Percentiles rank a stretch among this genome's conserved stretches.
Evolutionary conservation across 2,113 vertebrate genomes (phyloP).

Genomic region (Morone saxatilis): DNA sequence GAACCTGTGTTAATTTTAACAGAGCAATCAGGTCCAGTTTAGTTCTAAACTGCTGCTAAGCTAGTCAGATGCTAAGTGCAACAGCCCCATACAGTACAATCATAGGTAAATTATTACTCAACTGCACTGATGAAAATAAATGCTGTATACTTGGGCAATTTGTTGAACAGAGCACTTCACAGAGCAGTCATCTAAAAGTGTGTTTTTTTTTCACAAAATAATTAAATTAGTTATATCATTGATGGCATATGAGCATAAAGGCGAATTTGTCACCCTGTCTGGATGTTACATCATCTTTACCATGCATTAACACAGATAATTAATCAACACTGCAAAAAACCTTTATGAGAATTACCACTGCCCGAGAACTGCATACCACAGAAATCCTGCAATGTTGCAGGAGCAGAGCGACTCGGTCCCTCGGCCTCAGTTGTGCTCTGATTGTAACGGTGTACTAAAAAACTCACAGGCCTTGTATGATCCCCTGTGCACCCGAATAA

Average conservation of each 20-base stretch:
- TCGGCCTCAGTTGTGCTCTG: slow-evolving; percentile 16
- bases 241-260: neutral
- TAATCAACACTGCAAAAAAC: slow-evolving; percentile 45
- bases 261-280: neutral
- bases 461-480: slow-evolving; percentile 8
- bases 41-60: neutral
- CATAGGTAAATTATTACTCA: neutral
- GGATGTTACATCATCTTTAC: slow-evolving; percentile 28
- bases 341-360: slow-evolving; percentile 18
- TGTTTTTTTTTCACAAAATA: neutral
- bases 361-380: slow-evolving; percentile 20
- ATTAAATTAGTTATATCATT: neutral
- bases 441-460: slow-evolving; percentile 27
- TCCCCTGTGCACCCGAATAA: slow-evolving; percentile 5
- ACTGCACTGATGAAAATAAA: neutral
- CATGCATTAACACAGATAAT: slow-evolving; percentile 27
- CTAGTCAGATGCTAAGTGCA: neutral
- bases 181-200: neutral
- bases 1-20: neutral
- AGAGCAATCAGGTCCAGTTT: too few species aligned
- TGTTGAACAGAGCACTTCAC: neutral
- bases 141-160: neutral
- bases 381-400: slow-evolving; percentile 27
- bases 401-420: neutral
- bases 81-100: neutral